Base-by-base conservation (phyloP, 2,797 vertebrate genomes). In the Dicrostonyx torquatus region DNA sequence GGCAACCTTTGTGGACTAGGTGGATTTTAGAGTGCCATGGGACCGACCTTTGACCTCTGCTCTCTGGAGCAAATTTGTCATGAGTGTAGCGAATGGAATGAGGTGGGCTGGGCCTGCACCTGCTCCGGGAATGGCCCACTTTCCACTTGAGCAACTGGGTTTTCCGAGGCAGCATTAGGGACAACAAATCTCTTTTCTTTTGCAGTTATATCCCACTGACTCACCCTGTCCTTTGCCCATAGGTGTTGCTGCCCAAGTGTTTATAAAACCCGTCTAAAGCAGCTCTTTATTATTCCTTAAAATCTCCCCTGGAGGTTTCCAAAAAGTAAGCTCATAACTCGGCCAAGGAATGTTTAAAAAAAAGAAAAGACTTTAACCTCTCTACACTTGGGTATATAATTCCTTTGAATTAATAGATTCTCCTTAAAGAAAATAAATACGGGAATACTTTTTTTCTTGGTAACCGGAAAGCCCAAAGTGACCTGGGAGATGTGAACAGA, bases 31-130 rank as follows among this genome's bases (percentile, higher is more conserved):
- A 18, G 4, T 53, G 43, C 62, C 15, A 29, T 50, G 7, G 60
- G 7, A 24, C 7, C 2, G 85, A 70, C 62, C 66, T 29, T 55
- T 12, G 66, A 72, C 45, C 78, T 79, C 45, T 34, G 60, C 31
- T 8, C 48, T 29, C 68, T 37, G 78, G 34, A 77, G 93, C 85
- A 31, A 84, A 5, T 31, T 90, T 43, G 77, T 18, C 6, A 22
- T 95, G 96, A 96, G 93, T 96, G 50, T 72, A 89, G 75, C 73
- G 9, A 88, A 95, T 87, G 96, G 97, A 95, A 96, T 96, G 94
- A 96, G 86, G 78, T 58, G 77, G 93, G 87, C 78, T 88, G 78
- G 90, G 95, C 43, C 50, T 55, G 93, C 96, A 97, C 96, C 96
- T 97, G 96, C 95, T 96, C 75, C n/a, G 5, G 20, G 0, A 83